These are phyloP conservation scores for Slavum lentiscoides DNA, from an alignment of 2,888 invertebrate genomes.

Conservation along the genomic window DNA sequence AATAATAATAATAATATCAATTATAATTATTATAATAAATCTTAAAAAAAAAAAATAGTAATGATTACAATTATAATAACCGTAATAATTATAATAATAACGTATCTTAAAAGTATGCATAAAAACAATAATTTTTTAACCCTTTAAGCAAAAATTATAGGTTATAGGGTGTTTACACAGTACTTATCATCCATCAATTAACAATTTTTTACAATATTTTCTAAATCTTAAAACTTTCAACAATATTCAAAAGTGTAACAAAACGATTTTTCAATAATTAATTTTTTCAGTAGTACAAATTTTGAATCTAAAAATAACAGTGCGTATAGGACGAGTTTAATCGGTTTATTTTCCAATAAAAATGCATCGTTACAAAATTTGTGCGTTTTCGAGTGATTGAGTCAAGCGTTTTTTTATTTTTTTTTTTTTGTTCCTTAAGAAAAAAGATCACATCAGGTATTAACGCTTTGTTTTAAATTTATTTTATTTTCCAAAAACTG, in stretches of 20 bases:
- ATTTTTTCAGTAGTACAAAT: slow-evolving; percentile 47
- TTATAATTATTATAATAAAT: too few relatives aligned
- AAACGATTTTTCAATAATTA: slow-evolving; percentile 41
- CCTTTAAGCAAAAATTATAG: slow-evolving; percentile 52
- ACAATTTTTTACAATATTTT: slow-evolving; percentile 53
- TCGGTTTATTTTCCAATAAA: slow-evolving; percentile 47
- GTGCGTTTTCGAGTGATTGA: slow-evolving; percentile 50
- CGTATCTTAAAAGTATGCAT: slow-evolving; percentile 50
- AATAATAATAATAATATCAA: too few relatives aligned
- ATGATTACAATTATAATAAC: too few relatives aligned
- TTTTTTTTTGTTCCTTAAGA: slow-evolving; percentile 31
- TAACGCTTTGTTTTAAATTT: slow-evolving; percentile 22
- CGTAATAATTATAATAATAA: slow-evolving; percentile 32
- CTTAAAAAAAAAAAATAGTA: too few relatives aligned
- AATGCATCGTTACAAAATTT: slow-evolving; percentile 53
- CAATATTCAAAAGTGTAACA: slow-evolving; percentile 53
- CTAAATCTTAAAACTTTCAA: slow-evolving; percentile 53
- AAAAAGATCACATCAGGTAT: slow-evolving; percentile 44
- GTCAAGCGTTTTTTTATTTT: slow-evolving; percentile 40
- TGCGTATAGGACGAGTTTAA: slow-evolving; percentile 51
- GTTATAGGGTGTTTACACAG: slow-evolving; percentile 49
- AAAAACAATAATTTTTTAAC: slow-evolving; percentile 50
- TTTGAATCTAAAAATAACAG: slow-evolving; percentile 52
- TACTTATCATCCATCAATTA: slow-evolving; percentile 54
- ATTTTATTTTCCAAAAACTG: slow-evolving; percentile 36